Evolutionary conservation across 2,113 vertebrate species (phyloP).

Genomic region (Procapra przewalskii): DNA sequence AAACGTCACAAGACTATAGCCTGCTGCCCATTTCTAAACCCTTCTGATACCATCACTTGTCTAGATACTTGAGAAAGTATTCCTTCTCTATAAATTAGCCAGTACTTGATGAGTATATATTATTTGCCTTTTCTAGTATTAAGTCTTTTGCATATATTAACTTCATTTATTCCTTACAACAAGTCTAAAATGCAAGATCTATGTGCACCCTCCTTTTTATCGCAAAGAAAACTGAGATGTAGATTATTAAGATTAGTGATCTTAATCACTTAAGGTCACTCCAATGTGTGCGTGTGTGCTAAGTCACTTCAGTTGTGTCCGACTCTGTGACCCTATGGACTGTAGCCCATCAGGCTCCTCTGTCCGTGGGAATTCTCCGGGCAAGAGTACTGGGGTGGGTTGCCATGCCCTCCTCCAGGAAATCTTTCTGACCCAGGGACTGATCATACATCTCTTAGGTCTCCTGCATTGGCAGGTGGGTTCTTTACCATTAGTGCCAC

Average conservation of each 20-base stretch:
- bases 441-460: fast-evolving
- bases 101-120: background rate
- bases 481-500: background rate
- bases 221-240: background rate
- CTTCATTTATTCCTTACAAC: background rate
- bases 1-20: background rate
- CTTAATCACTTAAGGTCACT: background rate
- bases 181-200: background rate
- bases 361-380: background rate
- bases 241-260: background rate
- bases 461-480: background rate
- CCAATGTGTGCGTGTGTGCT: background rate
- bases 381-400: background rate
- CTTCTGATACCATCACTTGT: background rate
- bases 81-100: background rate
- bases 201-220: background rate
- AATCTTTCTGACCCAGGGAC: background rate
- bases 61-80: background rate
- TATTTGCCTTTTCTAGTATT: background rate
- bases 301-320: background rate
- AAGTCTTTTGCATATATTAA: background rate
- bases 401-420: background rate
- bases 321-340: background rate
- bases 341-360: background rate
- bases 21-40: background rate